Base-by-base conservation (phyloP, 2,113 vertebrate genomes). In the Leuciscus idus region DNA sequence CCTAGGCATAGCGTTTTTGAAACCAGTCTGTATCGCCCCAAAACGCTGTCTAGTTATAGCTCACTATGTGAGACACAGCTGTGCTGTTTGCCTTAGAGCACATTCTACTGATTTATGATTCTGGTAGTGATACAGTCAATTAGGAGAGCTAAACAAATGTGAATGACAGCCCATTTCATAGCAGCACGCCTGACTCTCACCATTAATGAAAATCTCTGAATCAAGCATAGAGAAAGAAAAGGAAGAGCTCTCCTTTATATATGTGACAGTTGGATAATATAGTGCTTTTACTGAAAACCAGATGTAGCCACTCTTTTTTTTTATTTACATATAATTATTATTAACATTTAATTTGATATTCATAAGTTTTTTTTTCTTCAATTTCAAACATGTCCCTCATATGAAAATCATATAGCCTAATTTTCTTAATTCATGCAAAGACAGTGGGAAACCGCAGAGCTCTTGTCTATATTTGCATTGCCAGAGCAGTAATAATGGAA, bases 91-190 rank as follows among this genome's bases (percentile, higher is more conserved):
- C 30, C 48, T 50, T 23, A 39, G 30, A 59, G 57, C 23, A 23
- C 13, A 1, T 46, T 26, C 7, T 61, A n/a, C 61, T 57, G 81
- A 84, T 55, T 87, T 84, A 61, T 61, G n/a, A 85, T 81, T 79
- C 82, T 85, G 78, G 17, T 30, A 50, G 62, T 73, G 84, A 84
- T 87, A 78, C 70, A 74, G 55, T 81, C 43, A 85, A 50, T 87
- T 80, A 87, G 83, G 85, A 87, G 75, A 87, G 64, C 85, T 83
- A 70, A 77, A 83, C 85, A 36, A 70, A 43, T 72, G 55, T 88
- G 80, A 87, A 68, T 87, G 88, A 88, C 87, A 89, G 81, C 30
- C 81, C 68, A 72, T 84, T 89, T 89, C 82, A 81, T 84, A 88
- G 86, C 70, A 78, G 76, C 57, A 83, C 59, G 43, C 15, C 57